Evolutionary conservation across 92 coral and sea anemone species (phyloP), one percentile per base, ranked within the genome.

Genomic region (Porites cylindrica): DNA sequence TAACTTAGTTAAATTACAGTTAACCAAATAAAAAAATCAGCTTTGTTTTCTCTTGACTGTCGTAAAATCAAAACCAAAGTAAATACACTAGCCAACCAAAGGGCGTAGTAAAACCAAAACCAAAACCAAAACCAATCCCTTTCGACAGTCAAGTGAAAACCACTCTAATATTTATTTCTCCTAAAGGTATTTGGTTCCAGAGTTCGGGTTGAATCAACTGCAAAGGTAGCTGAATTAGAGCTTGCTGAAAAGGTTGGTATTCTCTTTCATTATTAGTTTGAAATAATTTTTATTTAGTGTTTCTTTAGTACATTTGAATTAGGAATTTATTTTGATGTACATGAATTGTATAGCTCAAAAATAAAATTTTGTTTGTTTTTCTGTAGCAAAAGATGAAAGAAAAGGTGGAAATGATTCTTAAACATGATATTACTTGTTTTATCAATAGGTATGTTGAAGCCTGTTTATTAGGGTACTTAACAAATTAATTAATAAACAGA

Each of bases 201-300:
- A 68, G 99, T 97, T 7, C 85, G 99, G 19, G 99, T 97, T 61
- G 99, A 97, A 76, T 97, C 99, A 6, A 94, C 99, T 70, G 99
- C 96, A 81, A 97, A 97, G 85, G 91, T 97, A 71, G 99, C 98
- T 50, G 98, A 96, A 75, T 74, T 97, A 62, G 99, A 97, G 90
- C 82, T 93, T 10, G 99, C 99, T 67, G 99, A 97, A 86, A 97
- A 94, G 95, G 99, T 97, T 79, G 66, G 60, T 50, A 23, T 29
- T 51, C 17, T 52, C n/a, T 56, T 70, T 52, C 21, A 51, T 16
- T 7, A 13, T 64, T 51, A 1, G 11, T 29, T 23, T 75, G 53
- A 56, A 10, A 8, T 51, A 47, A 8, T 7, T 18, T 4, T 16
- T 62, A 61, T 17, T 62, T 1, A 62, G 66, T 14, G 18, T 11